Conservation (phyloP, 2,888 invertebrate genomes). For the Limnephilus rhombicus region DNA sequence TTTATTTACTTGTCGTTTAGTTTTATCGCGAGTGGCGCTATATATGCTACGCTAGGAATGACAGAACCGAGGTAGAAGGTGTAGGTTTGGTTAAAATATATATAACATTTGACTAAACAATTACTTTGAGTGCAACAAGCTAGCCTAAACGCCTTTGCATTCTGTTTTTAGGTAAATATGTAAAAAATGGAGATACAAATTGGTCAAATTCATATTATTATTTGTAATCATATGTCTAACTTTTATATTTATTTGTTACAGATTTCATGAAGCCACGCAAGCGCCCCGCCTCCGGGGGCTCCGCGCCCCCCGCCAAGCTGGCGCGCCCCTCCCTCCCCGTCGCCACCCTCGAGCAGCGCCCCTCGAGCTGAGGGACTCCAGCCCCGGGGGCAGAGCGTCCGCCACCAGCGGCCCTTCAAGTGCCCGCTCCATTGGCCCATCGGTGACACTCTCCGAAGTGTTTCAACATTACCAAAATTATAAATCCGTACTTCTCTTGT, state of each 20-base stretch:
- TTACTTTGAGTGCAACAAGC: not conserved
- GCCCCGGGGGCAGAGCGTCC: not conserved
- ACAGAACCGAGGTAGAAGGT: not conserved
- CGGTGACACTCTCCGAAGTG: conserved; percentile 5
- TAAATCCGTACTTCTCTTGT: not conserved
- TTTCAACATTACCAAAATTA: not conserved
- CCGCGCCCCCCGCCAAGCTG: conserved; percentile 74
- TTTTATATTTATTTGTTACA: conserved; percentile 72
- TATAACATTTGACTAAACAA: not conserved
- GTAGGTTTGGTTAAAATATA: not conserved
- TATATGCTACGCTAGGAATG: not conserved
- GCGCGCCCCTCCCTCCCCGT: conserved; percentile 67
- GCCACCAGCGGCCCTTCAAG: not conserved
- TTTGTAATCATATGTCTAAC: not conserved
- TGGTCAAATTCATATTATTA: not conserved
- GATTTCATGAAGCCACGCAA: conserved; percentile 84
- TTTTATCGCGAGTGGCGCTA: conserved; percentile 11
- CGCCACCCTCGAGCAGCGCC: conserved; percentile 2
- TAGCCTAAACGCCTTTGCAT: not conserved
- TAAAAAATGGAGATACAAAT: not conserved
- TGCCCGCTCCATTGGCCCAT: not conserved
- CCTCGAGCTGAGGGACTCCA: conserved; percentile 32
- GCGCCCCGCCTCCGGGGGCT: conserved; percentile 74
- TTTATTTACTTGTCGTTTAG: not conserved
- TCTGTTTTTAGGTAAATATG: not conserved